Evolutionary conservation across 23 tunicate genomes (phyloP), one percentile per base, ranked within the genome.

Genomic region (Ciona savignyi): DNA sequence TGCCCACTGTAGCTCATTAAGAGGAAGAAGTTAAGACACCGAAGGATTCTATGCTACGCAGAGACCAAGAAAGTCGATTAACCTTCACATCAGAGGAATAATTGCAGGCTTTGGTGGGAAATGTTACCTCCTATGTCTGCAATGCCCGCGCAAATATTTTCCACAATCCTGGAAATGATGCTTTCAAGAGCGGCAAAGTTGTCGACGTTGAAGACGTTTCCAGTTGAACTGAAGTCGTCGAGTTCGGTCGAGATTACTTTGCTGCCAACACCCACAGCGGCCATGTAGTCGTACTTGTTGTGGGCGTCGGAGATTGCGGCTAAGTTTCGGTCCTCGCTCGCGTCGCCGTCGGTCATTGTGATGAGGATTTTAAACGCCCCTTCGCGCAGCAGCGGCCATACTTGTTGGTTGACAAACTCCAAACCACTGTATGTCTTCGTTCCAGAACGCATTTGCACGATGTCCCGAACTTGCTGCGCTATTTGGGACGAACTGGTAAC

Each of bases 331-430:
- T 85, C 83, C n/a, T 91, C 97, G 34, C 83, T 79, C 0, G 97
- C 86, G 62, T 80, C 90, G 3, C 97, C 97, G 35, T 91, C 97
- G 11, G 90, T 91, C 86, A 91, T 76, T 4, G 97, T 91, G 71
- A 91, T 80, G 32, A 91, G 86, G 31, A 91, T 85, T 35, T 85
- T 91, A 67, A 61, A 80, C 0, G 97, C 70, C 21, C 65, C 49
- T 1, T n/a, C 33, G 56, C 97, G 77, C 76, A 80, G 63, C 15
- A 24, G n/a, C 6, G 97, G 86, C 26, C 69, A 70, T 21, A 91
- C 83, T 15, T 69, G 32, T 24, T 34, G 1, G 68, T 80, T 80
- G 67, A 91, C 92, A 72, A 75, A 91, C 2, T 71, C 48, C 3
- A 91, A 80, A 22, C 83, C 97, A 15, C 77, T 77, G 86, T 80